A percentile compares a stretch with the other conserved stretches of the same genome.
These are phyloP conservation scores for Temnothorax nylanderi DNA, from an alignment of 1,140 invertebrate species.

Conservation along the genomic window DNA sequence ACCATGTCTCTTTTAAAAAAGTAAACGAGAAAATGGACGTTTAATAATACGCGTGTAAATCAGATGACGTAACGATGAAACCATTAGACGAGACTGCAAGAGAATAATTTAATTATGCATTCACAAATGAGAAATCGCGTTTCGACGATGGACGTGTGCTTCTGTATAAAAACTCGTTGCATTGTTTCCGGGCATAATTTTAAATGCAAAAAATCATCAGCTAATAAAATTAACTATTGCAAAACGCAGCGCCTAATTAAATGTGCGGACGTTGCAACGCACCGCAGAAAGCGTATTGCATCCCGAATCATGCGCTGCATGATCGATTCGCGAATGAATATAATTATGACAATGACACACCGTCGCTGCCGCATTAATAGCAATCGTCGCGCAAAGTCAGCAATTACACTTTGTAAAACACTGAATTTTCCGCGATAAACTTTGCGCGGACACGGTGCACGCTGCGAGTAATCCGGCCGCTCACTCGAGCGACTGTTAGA, in stretches of 20 bases:
- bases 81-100: neutral
- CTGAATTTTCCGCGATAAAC: neutral
- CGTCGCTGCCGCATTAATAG: slow-evolving; percentile 24
- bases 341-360: slow-evolving; percentile 23
- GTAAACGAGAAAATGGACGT: neutral
- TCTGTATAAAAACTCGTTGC: neutral
- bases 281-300: neutral
- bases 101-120: slow-evolving; percentile 22
- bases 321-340: slow-evolving; percentile 39
- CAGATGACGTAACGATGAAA: neutral
- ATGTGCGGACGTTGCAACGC: neutral
- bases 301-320: neutral
- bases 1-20: neutral
- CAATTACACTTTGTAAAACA: slow-evolving; percentile 34
- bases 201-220: neutral
- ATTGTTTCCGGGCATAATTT: neutral
- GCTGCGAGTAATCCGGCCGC: neutral
- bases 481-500: neutral
- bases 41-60: neutral
- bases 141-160: neutral
- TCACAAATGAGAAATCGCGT: neutral
- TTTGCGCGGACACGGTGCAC: neutral
- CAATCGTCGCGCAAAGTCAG: slow-evolving; percentile 5
- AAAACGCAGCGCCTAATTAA: neutral
- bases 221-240: neutral